phyloP scores from a whole-genome alignment of 2,888 invertebrate species.

The Vannuccia rotundouncinata region DNA sequence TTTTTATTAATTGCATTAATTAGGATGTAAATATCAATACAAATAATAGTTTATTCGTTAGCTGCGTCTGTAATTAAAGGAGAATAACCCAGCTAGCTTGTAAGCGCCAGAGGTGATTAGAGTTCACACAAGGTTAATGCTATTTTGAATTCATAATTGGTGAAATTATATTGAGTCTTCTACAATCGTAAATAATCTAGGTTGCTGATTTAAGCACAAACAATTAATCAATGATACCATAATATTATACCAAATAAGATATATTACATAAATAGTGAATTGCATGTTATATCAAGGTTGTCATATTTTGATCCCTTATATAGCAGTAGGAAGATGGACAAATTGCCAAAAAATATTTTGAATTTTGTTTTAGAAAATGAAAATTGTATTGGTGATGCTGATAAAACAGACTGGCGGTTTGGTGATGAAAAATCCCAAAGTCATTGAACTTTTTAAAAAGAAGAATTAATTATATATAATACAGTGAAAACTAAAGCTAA shows the following conservation, averaged over 20 bases:
- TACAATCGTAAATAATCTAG: background rate
- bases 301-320: background rate
- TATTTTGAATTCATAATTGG: background rate
- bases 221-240: background rate
- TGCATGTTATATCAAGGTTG: background rate
- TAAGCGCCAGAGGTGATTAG: background rate
- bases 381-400: background rate
- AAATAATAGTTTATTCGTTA: background rate
- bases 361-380: background rate
- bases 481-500: too few relatives aligned
- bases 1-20: too few relatives aligned
- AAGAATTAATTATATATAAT: too few relatives aligned
- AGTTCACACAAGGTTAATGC: background rate
- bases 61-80: background rate
- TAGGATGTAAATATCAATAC: too few relatives aligned
- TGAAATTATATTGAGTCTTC: background rate
- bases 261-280: background rate
- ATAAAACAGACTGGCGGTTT: background rate
- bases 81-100: background rate
- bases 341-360: background rate
- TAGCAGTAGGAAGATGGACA: background rate
- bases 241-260: background rate
- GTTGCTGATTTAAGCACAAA: background rate
- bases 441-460: too few relatives aligned
- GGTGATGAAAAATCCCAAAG: background rate